These are phyloP conservation scores for Alosa sapidissima DNA, from an alignment of 2,797 vertebrate genomes.

Conservation along the genomic window DNA sequence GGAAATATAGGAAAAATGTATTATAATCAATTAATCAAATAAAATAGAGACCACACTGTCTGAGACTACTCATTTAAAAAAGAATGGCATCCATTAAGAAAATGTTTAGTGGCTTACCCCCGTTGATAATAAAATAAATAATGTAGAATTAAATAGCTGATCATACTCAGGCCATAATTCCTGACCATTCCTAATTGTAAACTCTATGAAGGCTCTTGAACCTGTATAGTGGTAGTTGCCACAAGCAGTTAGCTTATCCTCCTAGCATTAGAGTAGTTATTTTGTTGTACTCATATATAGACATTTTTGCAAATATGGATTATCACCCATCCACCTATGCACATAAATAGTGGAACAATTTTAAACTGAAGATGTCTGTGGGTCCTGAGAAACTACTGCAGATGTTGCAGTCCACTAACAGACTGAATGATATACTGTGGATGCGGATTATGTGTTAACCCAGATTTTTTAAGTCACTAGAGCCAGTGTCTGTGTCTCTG, in stretches of 20 bases:
- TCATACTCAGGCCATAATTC: neutral
- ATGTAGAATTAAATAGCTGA: neutral
- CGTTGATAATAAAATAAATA: neutral
- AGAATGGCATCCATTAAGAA: neutral
- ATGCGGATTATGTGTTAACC: neutral
- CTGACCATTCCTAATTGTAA: neutral
- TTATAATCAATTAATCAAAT: too few species aligned
- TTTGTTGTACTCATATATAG: too few species aligned
- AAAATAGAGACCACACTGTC: too few species aligned
- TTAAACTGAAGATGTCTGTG: neutral
- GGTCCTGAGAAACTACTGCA: neutral
- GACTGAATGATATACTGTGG: neutral
- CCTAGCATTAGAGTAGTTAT: too few species aligned
- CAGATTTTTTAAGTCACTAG: neutral
- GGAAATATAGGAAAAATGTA: too few species aligned
- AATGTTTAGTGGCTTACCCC: neutral
- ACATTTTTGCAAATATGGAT: too few species aligned
- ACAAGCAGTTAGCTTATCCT: neutral
- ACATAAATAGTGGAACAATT: neutral
- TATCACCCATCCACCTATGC: neutral
- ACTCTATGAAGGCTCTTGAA: neutral
- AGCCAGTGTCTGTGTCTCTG: neutral
- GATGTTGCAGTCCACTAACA: neutral
- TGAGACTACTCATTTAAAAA: neutral
- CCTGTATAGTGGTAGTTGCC: neutral